phyloP scores from a whole-genome alignment of 2,113 vertebrate genomes.

The Laticauda laticaudata region DNA sequence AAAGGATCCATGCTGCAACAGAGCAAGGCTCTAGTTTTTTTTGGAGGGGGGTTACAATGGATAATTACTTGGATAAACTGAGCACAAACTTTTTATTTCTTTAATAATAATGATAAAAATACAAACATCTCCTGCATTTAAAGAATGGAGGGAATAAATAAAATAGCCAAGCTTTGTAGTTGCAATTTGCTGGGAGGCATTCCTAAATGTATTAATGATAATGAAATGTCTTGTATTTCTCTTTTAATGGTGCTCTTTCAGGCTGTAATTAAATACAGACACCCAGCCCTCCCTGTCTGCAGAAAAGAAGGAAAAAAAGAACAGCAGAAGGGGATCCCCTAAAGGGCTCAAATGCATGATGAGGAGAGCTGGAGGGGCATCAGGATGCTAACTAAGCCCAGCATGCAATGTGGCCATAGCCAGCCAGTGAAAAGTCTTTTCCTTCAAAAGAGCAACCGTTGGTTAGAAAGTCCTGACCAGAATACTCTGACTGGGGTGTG shows the following conservation, averaged over 20 bases:
- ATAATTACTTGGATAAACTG: slow-evolving; percentile 9
- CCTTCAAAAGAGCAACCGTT: neutral
- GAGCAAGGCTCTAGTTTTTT: neutral
- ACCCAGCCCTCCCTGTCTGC: slow-evolving; percentile 65
- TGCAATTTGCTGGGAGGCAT: slow-evolving; percentile 69
- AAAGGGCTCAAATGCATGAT: neutral
- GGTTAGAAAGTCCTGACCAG: neutral
- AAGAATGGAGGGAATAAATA: slow-evolving; percentile 15
- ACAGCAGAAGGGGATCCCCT: slow-evolving; percentile 19
- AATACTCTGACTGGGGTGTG: neutral
- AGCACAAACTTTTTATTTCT: neutral
- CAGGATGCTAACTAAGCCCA: neutral
- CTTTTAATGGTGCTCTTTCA: slow-evolving; percentile 68
- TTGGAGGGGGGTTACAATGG: neutral
- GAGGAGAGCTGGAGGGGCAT: neutral
- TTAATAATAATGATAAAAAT: slow-evolving; percentile 1
- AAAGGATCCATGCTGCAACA: slow-evolving; percentile 36
- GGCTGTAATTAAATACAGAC: slow-evolving; percentile 71
- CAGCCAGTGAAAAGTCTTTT: neutral
- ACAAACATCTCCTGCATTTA: slow-evolving; percentile 30
- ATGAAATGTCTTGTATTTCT: slow-evolving; percentile 68
- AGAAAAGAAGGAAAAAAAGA: slow-evolving; percentile 24
- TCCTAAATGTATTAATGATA: slow-evolving; percentile 67
- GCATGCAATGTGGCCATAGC: neutral
- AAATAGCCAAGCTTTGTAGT: slow-evolving; percentile 61